Evolutionary conservation across 2,888 invertebrate species (phyloP), one percentile per base, ranked within the genome.

Genomic region (Drosophila diplacantha): DNA sequence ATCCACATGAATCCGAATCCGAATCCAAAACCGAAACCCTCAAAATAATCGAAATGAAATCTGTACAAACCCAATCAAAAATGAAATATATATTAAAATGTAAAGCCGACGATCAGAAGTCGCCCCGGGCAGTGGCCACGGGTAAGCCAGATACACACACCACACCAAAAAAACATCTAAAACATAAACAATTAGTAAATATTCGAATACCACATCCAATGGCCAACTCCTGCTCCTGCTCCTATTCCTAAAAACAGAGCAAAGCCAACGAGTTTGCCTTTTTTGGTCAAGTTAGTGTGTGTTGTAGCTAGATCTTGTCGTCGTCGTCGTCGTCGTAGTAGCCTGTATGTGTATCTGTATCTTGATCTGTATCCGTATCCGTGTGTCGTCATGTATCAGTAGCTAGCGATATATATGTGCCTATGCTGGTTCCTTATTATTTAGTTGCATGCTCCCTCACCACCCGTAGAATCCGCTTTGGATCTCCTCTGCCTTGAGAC

Each of bases 71-170:
- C 43, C 11, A 41, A 39, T 22, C 14, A 61, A 44, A 29, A 18
- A 29, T 43, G 26, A 43, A 18, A 46, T 18, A 18, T 32, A 38
- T 12, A 46, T 46, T 16, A 1, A 5, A 52, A 44, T 44, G 14
- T 46, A 54, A 73, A 86, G 86, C 52, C 51, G 86, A 86, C 52
- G 86, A 86, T 82, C 72, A 59, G 56, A 86, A 80, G 74, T 58
- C 72, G 62, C 86, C 86, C 64, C 81, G 81, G 69, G 74, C 81
- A 56, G 66, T 41, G 67, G 75, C 83, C 64, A 59, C 65, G 73
- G 86, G 86, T 86, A 87, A 87, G 87, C 75, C 35, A 4, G 9
- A n/a, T 47, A 44, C 34, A 20, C 39, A 50, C 35, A 16, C 20
- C 46, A 29, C 6, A 65, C 35, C 35, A 35, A 56, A 47, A 31